Evolutionary conservation across 2,888 invertebrate species (phyloP), one percentile per base, ranked within the genome.

Genomic region (Minunthozetes semirufus): DNA sequence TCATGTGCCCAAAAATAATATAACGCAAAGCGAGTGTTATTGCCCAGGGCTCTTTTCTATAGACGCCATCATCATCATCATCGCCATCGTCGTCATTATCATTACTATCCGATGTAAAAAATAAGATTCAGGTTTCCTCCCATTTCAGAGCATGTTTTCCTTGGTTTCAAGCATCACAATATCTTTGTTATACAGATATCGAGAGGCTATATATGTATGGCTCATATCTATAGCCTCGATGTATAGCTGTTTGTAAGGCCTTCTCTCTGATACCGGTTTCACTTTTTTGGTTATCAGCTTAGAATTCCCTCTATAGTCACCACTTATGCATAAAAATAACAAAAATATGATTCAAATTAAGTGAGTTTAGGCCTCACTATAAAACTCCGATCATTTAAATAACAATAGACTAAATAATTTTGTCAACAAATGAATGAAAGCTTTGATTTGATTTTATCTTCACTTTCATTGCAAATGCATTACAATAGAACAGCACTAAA

Each of bases 231-330:
- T 48, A 19, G 46, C 19, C 48, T 66, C 13, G 19, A 25, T 22
- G 46, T 15, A 22, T 19, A n/a, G 22, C 22, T n/a, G 48, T 46
- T 25, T 70, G 15, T 70, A 70, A 70, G 70, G 70, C 70, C 70
- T 70, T 46, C 70, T 70, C 22, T 70, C 70, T 70, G 70, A 70
- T 70, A 70, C 70, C 70, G 70, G 70, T 70, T 70, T 70, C 70
- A 70, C 70, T 70, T 70, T 70, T 70, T 70, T 46, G 70, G 25
- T 25, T 48, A 22, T 48, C 42, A 25, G 70, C 38, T 70, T 25
- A 46, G 6, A 19, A 70, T 70, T 70, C 33, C 68, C 38, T 42
- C 38, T 42, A 56, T 56, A 56, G 50, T 50, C 50, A 50, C 9
- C 8, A 19, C 56, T 56, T 59, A 15, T 19, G 13, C 66, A 38